These are phyloP conservation scores for Entomobrya proxima DNA, from an alignment of 2,888 invertebrate species.

Conservation along the genomic window DNA sequence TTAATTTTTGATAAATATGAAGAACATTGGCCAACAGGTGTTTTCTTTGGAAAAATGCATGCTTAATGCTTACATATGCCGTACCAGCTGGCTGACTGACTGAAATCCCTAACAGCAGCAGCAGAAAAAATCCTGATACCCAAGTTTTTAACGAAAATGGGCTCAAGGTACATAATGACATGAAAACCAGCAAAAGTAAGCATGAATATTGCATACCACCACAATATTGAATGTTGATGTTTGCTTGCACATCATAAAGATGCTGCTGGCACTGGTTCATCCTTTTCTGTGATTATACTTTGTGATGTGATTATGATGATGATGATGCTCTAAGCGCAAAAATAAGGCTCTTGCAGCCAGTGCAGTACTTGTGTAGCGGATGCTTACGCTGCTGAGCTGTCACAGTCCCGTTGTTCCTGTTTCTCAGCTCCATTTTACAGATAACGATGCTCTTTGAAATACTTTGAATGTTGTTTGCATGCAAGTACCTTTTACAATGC, in stretches of 20 bases:
- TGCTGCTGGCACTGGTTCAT: conserved; percentile 13
- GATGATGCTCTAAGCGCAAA: not conserved
- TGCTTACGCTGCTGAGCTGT: conserved; percentile 50
- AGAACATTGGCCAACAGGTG: conserved; percentile 19
- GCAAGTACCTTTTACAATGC: not conserved
- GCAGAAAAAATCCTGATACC: not conserved
- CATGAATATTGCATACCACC: not conserved
- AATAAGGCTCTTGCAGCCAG: not conserved
- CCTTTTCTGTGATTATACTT: not conserved
- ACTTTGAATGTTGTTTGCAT: not conserved
- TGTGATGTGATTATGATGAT: not conserved
- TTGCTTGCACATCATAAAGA: conserved; percentile 31
- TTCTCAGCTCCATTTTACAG: conserved; percentile 1
- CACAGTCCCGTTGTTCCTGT: conserved; percentile 55
- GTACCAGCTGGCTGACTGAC: conserved; percentile 6
- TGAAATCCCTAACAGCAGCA: not conserved
- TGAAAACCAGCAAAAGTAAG: conserved; percentile 15
- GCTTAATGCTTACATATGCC: conserved; percentile 1
- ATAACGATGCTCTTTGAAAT: not conserved
- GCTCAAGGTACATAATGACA: conserved; percentile 33
- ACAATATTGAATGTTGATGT: conserved; percentile 34
- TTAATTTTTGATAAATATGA: not conserved
- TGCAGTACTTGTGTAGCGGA: not conserved
- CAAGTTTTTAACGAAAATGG: conserved; percentile 17
- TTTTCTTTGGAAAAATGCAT: conserved; percentile 10